These are phyloP conservation scores for Seriola quinqueradiata DNA, from an alignment of 2,113 vertebrate genomes.

Conservation along the genomic window DNA sequence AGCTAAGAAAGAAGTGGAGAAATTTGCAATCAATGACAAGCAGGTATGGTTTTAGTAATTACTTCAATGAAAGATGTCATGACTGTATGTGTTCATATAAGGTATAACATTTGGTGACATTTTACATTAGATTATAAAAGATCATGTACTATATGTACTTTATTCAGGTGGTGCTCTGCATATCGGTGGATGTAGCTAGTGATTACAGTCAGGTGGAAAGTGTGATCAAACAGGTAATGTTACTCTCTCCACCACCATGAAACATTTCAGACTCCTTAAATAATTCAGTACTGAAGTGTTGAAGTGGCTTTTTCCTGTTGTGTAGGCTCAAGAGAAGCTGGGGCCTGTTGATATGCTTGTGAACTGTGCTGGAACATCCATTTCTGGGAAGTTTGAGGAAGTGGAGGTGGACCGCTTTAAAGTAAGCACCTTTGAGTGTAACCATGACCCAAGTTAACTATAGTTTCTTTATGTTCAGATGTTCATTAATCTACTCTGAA, in stretches of 20 bases:
- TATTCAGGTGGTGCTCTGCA: slow-evolving; percentile 94
- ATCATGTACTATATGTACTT: slow-evolving; percentile 21
- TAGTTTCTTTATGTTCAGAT: not conserved
- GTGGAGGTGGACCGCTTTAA: slow-evolving; percentile 91
- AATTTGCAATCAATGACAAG: slow-evolving; percentile 94
- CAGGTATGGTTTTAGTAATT: slow-evolving; percentile 85
- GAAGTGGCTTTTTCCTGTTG: not conserved
- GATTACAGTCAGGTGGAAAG: slow-evolving; percentile 95
- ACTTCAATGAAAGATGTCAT: not conserved
- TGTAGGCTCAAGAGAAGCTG: slow-evolving; percentile 96
- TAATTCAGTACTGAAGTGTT: slow-evolving; percentile 22
- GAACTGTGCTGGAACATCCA: slow-evolving; percentile 92
- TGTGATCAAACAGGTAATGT: slow-evolving; percentile 94
- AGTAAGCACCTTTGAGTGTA: slow-evolving; percentile 78
- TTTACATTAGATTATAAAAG: slow-evolving; percentile 14
- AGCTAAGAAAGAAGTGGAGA: slow-evolving; percentile 97
- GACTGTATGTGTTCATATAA: not conserved
- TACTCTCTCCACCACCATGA: slow-evolving; percentile 20
- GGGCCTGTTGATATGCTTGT: slow-evolving; percentile 99
- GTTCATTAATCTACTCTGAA: not conserved
- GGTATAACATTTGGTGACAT: not conserved
- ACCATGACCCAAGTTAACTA: not conserved
- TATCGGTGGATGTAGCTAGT: slow-evolving; percentile 96
- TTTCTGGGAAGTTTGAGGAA: slow-evolving; percentile 95
- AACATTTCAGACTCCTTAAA: slow-evolving; percentile 25